Percentiles rank a stretch among this genome's conserved stretches.
Conservation (phyloP, 2,888 invertebrate genomes). For the Pterobdella sp. region DNA sequence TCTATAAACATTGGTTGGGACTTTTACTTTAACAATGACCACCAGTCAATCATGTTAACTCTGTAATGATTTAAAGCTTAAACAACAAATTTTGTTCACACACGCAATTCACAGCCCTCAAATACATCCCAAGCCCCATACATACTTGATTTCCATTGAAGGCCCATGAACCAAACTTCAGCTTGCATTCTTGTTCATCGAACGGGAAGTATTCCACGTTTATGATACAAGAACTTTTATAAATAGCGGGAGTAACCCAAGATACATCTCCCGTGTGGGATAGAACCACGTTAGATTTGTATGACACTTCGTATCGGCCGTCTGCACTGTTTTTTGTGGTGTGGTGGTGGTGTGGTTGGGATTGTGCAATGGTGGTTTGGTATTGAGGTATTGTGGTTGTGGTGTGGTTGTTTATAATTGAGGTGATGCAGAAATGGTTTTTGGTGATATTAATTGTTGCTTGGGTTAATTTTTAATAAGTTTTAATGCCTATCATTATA, state of each 20-base stretch:
- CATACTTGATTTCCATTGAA: constrained; percentile 45
- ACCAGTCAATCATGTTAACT: not conserved
- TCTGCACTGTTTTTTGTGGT: constrained; percentile 69
- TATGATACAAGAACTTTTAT: constrained; percentile 96
- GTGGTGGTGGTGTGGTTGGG: not conserved
- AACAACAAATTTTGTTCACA: not conserved
- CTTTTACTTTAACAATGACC: not conserved
- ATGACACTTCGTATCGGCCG: constrained; percentile 97
- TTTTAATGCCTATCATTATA: too few species aligned
- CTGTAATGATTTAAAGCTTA: not conserved
- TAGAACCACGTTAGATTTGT: constrained; percentile 95
- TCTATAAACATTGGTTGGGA: not conserved
- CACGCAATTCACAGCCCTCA: too few species aligned
- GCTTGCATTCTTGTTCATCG: constrained; percentile 96
- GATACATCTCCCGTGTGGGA: constrained; percentile 88
- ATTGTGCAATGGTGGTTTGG: too few species aligned
- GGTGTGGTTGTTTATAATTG: not conserved
- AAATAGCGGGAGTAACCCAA: constrained; percentile 99
- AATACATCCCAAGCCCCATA: constrained; percentile 36
- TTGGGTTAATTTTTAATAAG: too few species aligned
- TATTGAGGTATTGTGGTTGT: not conserved
- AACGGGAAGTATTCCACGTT: constrained; percentile 99
- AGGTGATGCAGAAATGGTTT: not conserved
- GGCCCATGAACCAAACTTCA: constrained; percentile 79
- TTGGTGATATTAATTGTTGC: too few species aligned